Percentiles rank a stretch among this genome's conserved stretches.
Evolutionary conservation across 2,888 invertebrate species (phyloP).

Genomic region (Drosophila subsilvestris): DNA sequence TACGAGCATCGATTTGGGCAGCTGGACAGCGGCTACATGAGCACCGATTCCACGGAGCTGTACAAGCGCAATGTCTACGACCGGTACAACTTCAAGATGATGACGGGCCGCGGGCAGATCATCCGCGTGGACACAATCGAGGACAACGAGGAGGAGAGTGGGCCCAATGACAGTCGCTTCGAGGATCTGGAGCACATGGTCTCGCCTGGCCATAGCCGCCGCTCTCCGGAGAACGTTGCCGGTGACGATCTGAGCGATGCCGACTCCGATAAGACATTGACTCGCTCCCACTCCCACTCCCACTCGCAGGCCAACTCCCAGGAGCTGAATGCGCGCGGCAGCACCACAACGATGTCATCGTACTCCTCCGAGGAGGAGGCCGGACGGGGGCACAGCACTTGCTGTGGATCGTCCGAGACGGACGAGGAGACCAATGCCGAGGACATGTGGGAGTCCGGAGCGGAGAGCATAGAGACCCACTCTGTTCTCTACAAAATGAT

Average conservation of each 20-base stretch:
- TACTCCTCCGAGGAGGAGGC: slow-evolving; percentile 86
- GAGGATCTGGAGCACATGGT: slow-evolving; percentile 80
- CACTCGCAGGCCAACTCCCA: slow-evolving; percentile 55
- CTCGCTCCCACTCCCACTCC: slow-evolving; percentile 61
- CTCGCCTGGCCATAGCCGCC: slow-evolving; percentile 50
- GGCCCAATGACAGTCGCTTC: slow-evolving; percentile 56
- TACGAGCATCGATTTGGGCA: slow-evolving; percentile 84
- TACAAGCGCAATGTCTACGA: slow-evolving; percentile 85
- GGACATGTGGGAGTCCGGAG: slow-evolving; percentile 93
- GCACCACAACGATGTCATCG: slow-evolving; percentile 65
- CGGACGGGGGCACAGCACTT: slow-evolving; percentile 87
- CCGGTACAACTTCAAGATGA: slow-evolving; percentile 83
- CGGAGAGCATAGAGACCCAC: slow-evolving; percentile 94
- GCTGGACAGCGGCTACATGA: slow-evolving; percentile 93
- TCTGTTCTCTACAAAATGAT: slow-evolving; percentile 93
- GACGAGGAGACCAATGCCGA: slow-evolving; percentile 90
- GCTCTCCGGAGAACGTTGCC: slow-evolving; percentile 37
- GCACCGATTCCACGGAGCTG: slow-evolving; percentile 90
- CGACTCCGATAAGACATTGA: slow-evolving; percentile 80
- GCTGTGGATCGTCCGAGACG: slow-evolving; percentile 84
- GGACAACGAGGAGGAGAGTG: slow-evolving; percentile 71
- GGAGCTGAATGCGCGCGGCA: slow-evolving; percentile 52
- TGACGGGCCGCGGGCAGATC: slow-evolving; percentile 76
- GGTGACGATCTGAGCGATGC: slow-evolving; percentile 74
- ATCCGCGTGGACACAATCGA: slow-evolving; percentile 82